These are phyloP conservation scores for Dermatemys mawii DNA, from an alignment of 2,113 vertebrate genomes.

Conservation along the genomic window DNA sequence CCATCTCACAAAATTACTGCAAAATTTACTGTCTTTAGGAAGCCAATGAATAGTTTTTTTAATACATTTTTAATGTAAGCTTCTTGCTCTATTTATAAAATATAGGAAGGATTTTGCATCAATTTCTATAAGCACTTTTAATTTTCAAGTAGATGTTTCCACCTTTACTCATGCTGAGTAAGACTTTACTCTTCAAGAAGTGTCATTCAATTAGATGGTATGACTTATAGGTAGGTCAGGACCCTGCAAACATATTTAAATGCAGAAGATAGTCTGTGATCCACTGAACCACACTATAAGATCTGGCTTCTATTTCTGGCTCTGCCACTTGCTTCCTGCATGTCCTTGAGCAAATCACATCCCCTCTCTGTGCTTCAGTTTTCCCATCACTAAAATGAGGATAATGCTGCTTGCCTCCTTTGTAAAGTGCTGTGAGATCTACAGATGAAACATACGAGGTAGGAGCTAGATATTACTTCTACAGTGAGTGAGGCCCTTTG, in stretches of 20 bases:
- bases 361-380: background rate
- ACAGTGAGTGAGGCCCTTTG: background rate
- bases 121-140: slow-evolving; percentile 41
- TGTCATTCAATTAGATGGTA: background rate
- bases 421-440: background rate
- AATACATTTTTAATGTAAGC: background rate
- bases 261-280: background rate
- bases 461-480: background rate
- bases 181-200: fast-evolving
- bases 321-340: background rate
- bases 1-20: slow-evolving; percentile 57
- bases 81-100: slow-evolving; percentile 43
- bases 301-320: background rate
- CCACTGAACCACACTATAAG: background rate
- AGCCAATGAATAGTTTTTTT: slow-evolving; percentile 64
- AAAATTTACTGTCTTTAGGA: slow-evolving; percentile 63
- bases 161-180: slow-evolving; percentile 4
- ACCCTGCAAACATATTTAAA: background rate
- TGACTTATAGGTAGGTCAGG: background rate
- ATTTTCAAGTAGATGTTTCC: slow-evolving; percentile 61
- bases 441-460: background rate
- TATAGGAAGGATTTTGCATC: slow-evolving; percentile 20
- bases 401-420: background rate
- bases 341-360: background rate
- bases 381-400: background rate